Evolutionary conservation across 1,140 invertebrate species (phyloP), one percentile per base, ranked within the genome.

Genomic region (Eupristina koningsbergeri): DNA sequence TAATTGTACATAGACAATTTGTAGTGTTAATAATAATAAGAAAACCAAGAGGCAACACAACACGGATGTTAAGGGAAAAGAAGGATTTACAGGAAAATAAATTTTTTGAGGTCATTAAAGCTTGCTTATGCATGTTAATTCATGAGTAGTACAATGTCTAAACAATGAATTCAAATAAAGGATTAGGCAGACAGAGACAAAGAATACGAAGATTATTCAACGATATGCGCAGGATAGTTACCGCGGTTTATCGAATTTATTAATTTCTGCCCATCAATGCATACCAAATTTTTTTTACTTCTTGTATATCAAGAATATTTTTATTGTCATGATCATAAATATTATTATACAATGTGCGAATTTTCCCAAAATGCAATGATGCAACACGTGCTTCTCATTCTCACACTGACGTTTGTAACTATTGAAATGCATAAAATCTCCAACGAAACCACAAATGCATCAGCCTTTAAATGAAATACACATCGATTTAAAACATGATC

Each of bases 41-140:
- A 89, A 90, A 90, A 90, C 89, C 89, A 90, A 90, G 89, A 90
- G 89, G 89, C 86, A 89, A 85, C 88, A 90, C 87, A 90, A 90
- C 88, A 87, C 88, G 87, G 84, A 89, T 86, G 61, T 79, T 86
- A 86, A 45, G 74, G 36, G 64, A 17, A 69, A 53, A 84, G 50
- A 80, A 58, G 81, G 83, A 88, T 36, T 11, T 13, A 63, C 29
- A 63, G 75, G 83, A 76, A 22, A 80, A 58, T 81, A 47, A 74
- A 77, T 41, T 75, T 58, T 36, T 73, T 17, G 45, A 45, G 64
- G 79, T 50, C 64, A 47, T 83, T 71, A 63, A 80, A 50, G 82
- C 77, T 76, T 76, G 29, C 71, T 13, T 79, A 61, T n/a, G n/a
- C n/a, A n/a, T 79, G 82, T 84, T 84, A 84, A 84, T 84, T 41